Evolutionary conservation across 1,140 invertebrate species (phyloP).

Genomic region (Apis laboriosa): DNA sequence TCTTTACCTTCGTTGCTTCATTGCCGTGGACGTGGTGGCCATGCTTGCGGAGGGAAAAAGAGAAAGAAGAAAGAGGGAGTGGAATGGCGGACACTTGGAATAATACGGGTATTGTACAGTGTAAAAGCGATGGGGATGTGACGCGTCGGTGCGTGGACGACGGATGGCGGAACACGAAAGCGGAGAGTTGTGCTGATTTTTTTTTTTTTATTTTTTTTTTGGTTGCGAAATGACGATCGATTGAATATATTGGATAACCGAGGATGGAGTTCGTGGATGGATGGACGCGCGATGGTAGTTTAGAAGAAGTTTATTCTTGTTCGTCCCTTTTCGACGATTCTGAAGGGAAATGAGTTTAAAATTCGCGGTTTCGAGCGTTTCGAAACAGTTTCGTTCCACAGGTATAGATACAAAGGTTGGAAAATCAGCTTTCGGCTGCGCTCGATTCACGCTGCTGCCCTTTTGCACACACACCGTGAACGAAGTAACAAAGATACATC

Average conservation of each 20-base stretch:
- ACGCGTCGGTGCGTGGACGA: no score
- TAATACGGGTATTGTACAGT: neutral
- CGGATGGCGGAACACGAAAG: neutral
- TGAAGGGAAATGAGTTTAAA: neutral
- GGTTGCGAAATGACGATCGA: no score
- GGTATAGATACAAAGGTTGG: conserved; percentile 5
- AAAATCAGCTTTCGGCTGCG: conserved; percentile 20
- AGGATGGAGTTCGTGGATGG: no score
- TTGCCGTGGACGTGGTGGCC: neutral
- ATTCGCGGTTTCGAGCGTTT: neutral
- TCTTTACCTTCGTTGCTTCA: neutral
- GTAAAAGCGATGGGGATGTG: no score
- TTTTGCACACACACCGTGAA: conserved; percentile 5
- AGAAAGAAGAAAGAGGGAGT: neutral
- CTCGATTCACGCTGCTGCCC: conserved; percentile 15
- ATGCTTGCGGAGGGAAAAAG: no score
- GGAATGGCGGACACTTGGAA: conserved; percentile 7
- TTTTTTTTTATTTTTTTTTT: neutral
- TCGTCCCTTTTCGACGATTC: neutral
- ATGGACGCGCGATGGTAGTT: no score
- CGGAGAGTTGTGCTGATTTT: neutral
- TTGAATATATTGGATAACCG: no score
- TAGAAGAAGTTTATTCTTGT: no score
- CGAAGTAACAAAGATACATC: conserved; percentile 18
- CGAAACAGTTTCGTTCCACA: neutral